These are phyloP conservation scores for Acanthoscelides obtectus DNA, from an alignment of 2,888 invertebrate genomes.

Conservation along the genomic window DNA sequence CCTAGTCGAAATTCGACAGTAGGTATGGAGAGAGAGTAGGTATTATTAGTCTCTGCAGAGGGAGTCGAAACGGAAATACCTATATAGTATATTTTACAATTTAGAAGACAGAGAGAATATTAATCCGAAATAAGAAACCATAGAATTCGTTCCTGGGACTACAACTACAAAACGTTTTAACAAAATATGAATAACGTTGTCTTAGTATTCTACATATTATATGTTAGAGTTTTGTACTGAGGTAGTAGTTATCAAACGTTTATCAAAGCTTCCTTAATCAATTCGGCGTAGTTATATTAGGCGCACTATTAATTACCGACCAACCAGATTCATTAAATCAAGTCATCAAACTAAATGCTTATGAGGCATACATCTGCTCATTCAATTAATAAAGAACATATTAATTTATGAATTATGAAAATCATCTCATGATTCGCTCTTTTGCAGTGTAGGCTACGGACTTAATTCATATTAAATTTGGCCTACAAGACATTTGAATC, in stretches of 20 bases:
- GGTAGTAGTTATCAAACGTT: not conserved
- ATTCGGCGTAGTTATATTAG: not conserved
- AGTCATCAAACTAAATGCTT: not conserved
- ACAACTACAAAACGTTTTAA: no score
- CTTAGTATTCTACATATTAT: no score
- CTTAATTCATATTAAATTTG: not conserved
- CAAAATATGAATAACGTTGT: no score
- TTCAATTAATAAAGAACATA: not conserved
- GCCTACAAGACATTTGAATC: not conserved
- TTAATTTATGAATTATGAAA: not conserved
- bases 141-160: no score
- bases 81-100: no score
- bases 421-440: not conserved
- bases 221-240: not conserved
- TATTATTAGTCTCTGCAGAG: no score
- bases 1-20: no score
- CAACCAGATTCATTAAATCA: not conserved
- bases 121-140: no score
- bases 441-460: not conserved
- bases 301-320: not conserved
- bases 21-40: no score
- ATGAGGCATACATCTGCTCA: not conserved
- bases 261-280: not conserved
- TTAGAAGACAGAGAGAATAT: no score
- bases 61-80: no score